Base-by-base conservation (phyloP, 2,888 invertebrate genomes). In the Slavum lentiscoides region DNA sequence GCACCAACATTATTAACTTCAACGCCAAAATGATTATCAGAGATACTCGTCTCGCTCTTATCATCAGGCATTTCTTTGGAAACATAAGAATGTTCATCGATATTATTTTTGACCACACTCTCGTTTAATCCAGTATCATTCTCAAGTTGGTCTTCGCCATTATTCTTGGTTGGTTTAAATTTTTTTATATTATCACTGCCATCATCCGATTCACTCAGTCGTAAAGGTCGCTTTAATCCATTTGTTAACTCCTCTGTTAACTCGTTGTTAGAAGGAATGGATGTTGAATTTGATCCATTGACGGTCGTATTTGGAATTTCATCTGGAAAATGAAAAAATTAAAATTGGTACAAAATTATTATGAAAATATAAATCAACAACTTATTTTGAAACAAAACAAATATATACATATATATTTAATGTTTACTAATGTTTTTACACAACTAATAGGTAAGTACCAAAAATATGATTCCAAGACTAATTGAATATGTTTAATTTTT, bases 181-280 rank as follows among this genome's bases (percentile, higher is more conserved):
- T 80, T 80, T 64, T 80, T 77, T 6, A 7, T 23, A 1, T 23
- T 30, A 15, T 21, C 39, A 30, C 15, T n/a, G 0, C 19, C 43
- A 30, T 30, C 11, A 49, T 37, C 39, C 4, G 39, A 7, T 59
- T 15, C 37, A 53, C 53, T 37, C 39, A 30, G 15, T 30, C 4
- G 30, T 55, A 62, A 69, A 70, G 70, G 13, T 58, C 70, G 70
- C 23, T 80, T 80, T 43, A 80, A 49, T 19, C 67, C n/a, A 43
- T 23, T 67, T 39, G 37, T 43, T 43, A 13, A 43, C 8, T 23
- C 66, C 39, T 39, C 55, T 9, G 43, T 2, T 43, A 49, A 49
- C 49, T 49, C 49, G 11, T 49, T 49, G 23, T 1, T 67, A 37
- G 43, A 9, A 8, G 21, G 0, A n/a, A 37, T 6, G 13, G 53